Base-by-base conservation (phyloP, 2,113 vertebrate species). In the Acrocephalus arundinaceus region DNA sequence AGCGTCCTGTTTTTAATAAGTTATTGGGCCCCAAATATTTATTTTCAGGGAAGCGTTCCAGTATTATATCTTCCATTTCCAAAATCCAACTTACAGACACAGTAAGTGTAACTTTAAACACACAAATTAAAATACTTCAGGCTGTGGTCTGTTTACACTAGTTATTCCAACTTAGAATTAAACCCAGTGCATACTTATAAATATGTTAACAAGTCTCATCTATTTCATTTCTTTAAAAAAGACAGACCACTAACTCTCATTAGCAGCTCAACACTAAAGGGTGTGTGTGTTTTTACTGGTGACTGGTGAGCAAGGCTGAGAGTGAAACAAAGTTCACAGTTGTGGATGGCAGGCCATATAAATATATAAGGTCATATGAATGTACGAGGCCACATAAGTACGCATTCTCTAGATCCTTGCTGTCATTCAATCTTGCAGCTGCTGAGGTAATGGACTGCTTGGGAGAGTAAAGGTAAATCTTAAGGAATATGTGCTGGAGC, bases 51-150 rank as follows among this genome's bases (percentile, higher is more conserved):
- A 96, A 95, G n/a, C 0, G 15, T 81, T 97, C 94, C 96, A 97
- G 70, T 78, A 90, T 75, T 75, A 94, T 85, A 86, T 70, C 80
- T 80, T 85, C 73, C 17, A 81, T 76, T 95, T 97, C 87, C 92
- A 96, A 96, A 96, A 93, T 71, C 85, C 75, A 80, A 45, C 77
- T 93, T 88, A 75, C 41, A 94, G 91, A 86, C 87, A 94, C 91
- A 94, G 87, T 87, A 81, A 94, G 94, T 93, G 87, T 87, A 97
- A 94, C 89, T 86, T 94, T 90, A 95, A 97, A 96, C 92, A 95
- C 76, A 92, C 76, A 96, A 94, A 96, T 96, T 94, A 94, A 96
- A 97, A 95, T 94, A 93, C 61, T 94, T 94, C 83, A 90, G 90
- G 82, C 78, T 90, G 87, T 65, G 90, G 68, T 94, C 81, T 96